phyloP scores from a whole-genome alignment of 2,113 vertebrate genomes.

The Falcunculus frontatus region DNA sequence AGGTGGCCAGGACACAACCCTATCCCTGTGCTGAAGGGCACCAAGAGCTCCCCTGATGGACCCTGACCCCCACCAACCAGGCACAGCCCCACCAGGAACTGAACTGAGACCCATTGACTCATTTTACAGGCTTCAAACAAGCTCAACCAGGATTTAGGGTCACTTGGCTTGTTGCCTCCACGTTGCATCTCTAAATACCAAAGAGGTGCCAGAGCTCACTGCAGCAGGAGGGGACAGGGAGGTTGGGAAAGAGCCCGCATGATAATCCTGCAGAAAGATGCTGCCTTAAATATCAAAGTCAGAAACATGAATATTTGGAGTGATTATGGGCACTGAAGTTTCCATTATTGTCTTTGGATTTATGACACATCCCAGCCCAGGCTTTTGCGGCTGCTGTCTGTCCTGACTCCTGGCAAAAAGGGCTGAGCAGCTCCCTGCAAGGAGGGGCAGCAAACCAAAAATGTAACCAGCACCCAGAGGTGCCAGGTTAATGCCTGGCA shows the following conservation, averaged over 20 bases:
- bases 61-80: too few relatives aligned
- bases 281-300: neutral
- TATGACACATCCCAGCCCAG: neutral
- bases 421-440: neutral
- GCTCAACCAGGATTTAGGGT: neutral
- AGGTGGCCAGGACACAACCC: neutral
- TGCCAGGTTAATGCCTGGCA: neutral
- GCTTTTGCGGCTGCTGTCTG: neutral
- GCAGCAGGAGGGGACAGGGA: neutral
- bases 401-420: neutral
- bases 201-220: neutral
- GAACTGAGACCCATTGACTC: neutral
- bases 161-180: neutral
- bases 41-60: neutral
- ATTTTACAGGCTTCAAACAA: neutral
- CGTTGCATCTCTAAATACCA: neutral
- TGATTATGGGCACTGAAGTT: neutral
- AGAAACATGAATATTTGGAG: slow-evolving; percentile 1
- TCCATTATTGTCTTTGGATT: slow-evolving; percentile 22
- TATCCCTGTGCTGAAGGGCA: neutral
- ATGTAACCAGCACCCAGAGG: neutral
- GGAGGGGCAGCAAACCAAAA: neutral
- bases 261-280: neutral
- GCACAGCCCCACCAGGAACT: neutral
- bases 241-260: fast-evolving